phyloP scores from a whole-genome alignment of 2,797 vertebrate species.

The Oreochromis grahami region DNA sequence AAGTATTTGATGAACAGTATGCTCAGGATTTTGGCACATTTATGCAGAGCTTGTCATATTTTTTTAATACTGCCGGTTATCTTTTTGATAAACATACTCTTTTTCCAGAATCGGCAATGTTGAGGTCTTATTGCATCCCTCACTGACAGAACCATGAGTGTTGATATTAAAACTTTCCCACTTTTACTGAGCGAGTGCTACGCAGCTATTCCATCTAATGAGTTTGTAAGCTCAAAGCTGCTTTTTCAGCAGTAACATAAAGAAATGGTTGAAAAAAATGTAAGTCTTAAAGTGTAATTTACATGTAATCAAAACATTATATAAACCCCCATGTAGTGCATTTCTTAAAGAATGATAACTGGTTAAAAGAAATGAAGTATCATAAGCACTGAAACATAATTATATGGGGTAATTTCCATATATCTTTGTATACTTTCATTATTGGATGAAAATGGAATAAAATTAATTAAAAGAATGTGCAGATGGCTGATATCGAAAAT shows the following conservation, averaged over 20 bases:
- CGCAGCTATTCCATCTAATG: background rate
- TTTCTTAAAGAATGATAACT: background rate
- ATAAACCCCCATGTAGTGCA: background rate
- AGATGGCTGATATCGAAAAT: background rate
- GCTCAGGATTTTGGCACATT: background rate
- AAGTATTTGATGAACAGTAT: background rate
- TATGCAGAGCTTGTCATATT: background rate
- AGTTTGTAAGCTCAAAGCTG: background rate
- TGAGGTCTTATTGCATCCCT: background rate
- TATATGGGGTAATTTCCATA: background rate
- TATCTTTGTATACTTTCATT: background rate
- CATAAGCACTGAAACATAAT: background rate
- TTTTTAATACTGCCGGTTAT: background rate
- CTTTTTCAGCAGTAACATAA: background rate
- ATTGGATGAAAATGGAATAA: background rate
- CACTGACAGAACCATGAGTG: background rate
- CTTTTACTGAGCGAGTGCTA: background rate
- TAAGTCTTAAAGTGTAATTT: background rate
- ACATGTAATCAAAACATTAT: constrained; percentile 1
- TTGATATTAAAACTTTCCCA: background rate
- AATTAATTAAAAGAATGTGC: background rate
- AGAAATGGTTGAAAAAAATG: background rate
- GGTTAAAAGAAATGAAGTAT: background rate
- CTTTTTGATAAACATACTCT: background rate
- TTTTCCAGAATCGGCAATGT: background rate